Percentiles rank a stretch among this genome's conserved stretches.
Conservation (phyloP, 2,888 invertebrate species). For the Synanthedon myopaeformis region DNA sequence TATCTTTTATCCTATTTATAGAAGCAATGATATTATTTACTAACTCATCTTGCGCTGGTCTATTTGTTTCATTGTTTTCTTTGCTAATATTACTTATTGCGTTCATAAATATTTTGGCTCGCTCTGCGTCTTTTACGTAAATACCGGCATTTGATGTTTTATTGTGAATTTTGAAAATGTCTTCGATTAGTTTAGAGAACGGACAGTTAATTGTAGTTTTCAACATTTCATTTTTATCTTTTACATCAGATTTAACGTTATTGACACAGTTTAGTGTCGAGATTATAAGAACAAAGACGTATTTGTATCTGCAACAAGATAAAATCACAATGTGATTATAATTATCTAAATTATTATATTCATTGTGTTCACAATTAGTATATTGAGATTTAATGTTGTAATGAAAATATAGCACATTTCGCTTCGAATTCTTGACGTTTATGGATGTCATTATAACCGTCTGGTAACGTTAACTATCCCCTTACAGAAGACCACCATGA, state of each 20-base stretch:
- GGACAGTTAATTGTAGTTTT: conserved; percentile 37
- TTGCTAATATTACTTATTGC: conserved; percentile 65
- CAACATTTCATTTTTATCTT: conserved; percentile 9
- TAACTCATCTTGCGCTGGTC: conserved; percentile 40
- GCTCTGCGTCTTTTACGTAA: conserved; percentile 40
- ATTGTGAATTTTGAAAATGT: conserved; percentile 50
- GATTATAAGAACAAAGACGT: conserved; percentile 19
- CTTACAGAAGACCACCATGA: no score
- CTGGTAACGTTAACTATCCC: no score
- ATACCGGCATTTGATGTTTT: conserved; percentile 24
- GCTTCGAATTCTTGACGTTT: no score
- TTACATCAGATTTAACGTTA: conserved; percentile 14
- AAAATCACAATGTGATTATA: background rate
- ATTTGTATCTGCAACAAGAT: conserved; percentile 37
- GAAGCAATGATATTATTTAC: conserved; percentile 55
- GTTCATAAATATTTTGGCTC: conserved; percentile 68
- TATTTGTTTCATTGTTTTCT: conserved; percentile 26
- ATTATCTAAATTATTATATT: no score
- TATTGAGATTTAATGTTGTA: no score
- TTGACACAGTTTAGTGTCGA: conserved; percentile 10
- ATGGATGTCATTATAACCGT: no score
- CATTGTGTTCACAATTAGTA: no score
- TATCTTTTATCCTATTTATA: conserved; percentile 54
- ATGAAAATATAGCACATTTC: no score
- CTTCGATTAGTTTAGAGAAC: conserved; percentile 54